Evolutionary conservation across 2,113 vertebrate genomes (phyloP).

Genomic region (Sceloporus undulatus): DNA sequence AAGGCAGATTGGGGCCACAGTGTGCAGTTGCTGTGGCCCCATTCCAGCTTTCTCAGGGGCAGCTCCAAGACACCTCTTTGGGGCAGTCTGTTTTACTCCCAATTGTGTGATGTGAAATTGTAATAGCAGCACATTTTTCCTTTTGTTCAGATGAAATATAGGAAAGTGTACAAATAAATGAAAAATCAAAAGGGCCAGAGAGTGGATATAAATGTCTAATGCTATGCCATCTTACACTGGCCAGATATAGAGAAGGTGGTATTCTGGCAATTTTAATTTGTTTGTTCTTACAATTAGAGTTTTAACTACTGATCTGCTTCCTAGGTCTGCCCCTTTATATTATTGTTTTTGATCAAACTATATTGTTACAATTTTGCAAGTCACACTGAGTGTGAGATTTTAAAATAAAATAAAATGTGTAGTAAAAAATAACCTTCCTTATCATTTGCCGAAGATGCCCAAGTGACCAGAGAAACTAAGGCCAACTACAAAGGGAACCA

Average conservation of each 20-base stretch:
- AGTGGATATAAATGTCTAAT: neutral
- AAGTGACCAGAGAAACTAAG: no score
- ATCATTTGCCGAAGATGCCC: no score
- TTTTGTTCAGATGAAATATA: neutral
- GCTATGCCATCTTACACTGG: neutral
- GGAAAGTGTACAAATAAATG: neutral
- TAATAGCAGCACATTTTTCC: neutral
- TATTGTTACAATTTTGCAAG: neutral
- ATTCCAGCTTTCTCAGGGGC: no score
- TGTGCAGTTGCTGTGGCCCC: no score
- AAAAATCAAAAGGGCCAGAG: neutral
- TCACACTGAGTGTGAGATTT: neutral
- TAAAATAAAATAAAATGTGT: no score
- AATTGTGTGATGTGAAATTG: no score
- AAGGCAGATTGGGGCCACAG: no score
- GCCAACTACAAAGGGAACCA: slow-evolving; percentile 12
- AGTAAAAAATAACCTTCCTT: no score
- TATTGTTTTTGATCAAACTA: neutral
- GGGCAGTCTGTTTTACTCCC: no score
- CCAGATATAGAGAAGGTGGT: neutral
- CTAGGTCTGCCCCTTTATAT: neutral
- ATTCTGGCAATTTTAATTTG: neutral
- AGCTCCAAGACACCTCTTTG: no score
- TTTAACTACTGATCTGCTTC: neutral
- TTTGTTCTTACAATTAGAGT: neutral